phyloP scores from a whole-genome alignment of 2,113 vertebrate genomes.

The Gopherus flavomarginatus region DNA sequence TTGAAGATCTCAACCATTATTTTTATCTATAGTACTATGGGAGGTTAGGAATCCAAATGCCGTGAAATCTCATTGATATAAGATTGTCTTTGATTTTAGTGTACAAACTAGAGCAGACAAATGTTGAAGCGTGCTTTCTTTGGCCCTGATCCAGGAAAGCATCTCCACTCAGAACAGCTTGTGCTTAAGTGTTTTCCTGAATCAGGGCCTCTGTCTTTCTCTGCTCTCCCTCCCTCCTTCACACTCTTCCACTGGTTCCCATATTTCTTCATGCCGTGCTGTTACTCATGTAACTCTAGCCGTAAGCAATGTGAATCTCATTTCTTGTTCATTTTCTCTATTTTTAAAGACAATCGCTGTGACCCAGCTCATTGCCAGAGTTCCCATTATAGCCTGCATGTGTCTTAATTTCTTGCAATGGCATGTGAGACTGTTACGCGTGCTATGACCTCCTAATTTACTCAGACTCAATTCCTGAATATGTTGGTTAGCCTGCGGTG shows the following conservation, averaged over 20 bases:
- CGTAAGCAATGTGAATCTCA: not conserved
- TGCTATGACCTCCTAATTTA: not conserved
- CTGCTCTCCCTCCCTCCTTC: not conserved
- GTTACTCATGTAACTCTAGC: not conserved
- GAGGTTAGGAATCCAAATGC: not conserved
- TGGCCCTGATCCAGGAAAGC: not conserved
- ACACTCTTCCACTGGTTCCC: not conserved
- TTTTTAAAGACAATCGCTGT: not conserved
- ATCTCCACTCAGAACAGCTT: not conserved
- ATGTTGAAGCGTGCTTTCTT: not conserved
- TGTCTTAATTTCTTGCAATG: not conserved
- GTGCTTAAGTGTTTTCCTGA: not conserved
- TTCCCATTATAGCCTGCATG: fast-evolving
- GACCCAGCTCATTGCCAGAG: fast-evolving
- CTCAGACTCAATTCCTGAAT: not conserved
- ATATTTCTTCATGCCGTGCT: not conserved
- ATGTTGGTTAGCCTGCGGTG: not conserved
- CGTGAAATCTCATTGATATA: not conserved
- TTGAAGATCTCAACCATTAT: not conserved
- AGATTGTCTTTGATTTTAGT: not conserved
- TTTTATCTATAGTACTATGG: not conserved
- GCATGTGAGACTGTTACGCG: not conserved
- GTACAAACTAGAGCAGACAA: not conserved
- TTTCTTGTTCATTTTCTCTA: not conserved
- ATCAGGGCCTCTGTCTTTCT: not conserved